Percentiles rank a stretch among this genome's conserved stretches.
Conservation (phyloP, 2,113 vertebrate species). For the Ophiodon elongatus region DNA sequence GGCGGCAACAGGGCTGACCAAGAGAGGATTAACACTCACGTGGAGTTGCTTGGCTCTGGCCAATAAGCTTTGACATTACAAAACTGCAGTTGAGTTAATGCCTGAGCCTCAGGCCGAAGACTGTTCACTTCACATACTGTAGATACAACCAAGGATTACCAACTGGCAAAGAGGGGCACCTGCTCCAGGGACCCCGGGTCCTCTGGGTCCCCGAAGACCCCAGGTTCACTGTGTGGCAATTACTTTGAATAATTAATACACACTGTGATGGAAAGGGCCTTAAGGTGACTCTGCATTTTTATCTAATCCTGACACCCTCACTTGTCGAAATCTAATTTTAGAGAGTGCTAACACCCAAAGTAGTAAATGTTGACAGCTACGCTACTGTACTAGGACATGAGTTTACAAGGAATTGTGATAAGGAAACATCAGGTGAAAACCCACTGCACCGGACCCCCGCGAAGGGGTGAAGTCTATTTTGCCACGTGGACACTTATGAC, state of each 20-base stretch:
- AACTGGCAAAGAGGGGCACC: neutral
- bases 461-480: neutral
- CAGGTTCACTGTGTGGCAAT: neutral
- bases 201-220: neutral
- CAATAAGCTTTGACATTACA: conserved; percentile 37
- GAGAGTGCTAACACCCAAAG: neutral
- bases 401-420: neutral
- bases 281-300: neutral
- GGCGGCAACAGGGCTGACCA: conserved; percentile 13
- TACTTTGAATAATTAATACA: neutral
- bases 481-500: neutral
- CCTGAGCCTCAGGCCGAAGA: neutral
- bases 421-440: neutral
- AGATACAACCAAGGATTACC: neutral
- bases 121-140: neutral
- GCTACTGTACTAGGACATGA: neutral
- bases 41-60: conserved; percentile 41
- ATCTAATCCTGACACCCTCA: neutral
- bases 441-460: neutral
- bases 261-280: neutral
- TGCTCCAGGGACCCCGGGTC: neutral
- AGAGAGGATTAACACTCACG: conserved; percentile 66
- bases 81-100: conserved; percentile 17
- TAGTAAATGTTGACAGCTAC: neutral
- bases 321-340: neutral